These are phyloP conservation scores for Python bivittatus DNA, from an alignment of 2,113 vertebrate species.

Conservation along the genomic window DNA sequence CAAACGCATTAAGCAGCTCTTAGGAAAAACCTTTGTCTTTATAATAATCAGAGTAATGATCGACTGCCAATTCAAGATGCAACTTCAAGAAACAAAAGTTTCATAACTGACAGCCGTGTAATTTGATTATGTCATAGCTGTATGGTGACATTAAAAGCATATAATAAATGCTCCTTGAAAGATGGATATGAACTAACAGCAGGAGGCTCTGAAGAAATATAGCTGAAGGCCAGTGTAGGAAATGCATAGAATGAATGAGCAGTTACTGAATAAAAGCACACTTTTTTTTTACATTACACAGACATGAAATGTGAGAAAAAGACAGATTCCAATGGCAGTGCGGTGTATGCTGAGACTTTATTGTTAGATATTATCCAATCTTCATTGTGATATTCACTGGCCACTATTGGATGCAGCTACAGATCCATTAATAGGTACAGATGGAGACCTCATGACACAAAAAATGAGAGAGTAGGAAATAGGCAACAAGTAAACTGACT, in stretches of 20 bases:
- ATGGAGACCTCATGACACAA: too few relatives aligned
- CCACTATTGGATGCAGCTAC: too few relatives aligned
- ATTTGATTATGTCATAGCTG: constrained; percentile 6
- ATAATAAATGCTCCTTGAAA: constrained; percentile 3
- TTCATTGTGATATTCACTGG: too few relatives aligned
- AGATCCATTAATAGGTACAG: too few relatives aligned
- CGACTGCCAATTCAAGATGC: constrained; percentile 8
- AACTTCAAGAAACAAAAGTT: background rate
- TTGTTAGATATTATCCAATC: background rate
- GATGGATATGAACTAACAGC: background rate
- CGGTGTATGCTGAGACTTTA: background rate
- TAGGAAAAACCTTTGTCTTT: constrained; percentile 61
- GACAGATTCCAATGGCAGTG: background rate
- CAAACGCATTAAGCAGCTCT: constrained; percentile 55
- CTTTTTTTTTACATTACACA: background rate
- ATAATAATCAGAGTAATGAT: constrained; percentile 9
- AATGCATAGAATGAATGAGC: background rate
- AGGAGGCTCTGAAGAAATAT: background rate
- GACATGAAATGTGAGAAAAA: background rate
- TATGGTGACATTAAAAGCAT: background rate
- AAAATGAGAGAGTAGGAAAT: too few relatives aligned
- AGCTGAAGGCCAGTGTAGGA: background rate
- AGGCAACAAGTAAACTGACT: too few relatives aligned
- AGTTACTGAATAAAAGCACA: background rate
- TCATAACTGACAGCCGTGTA: constrained; percentile 8